These are phyloP conservation scores for Micromesistius poutassou DNA, from an alignment of 2,797 vertebrate species.

Conservation along the genomic window DNA sequence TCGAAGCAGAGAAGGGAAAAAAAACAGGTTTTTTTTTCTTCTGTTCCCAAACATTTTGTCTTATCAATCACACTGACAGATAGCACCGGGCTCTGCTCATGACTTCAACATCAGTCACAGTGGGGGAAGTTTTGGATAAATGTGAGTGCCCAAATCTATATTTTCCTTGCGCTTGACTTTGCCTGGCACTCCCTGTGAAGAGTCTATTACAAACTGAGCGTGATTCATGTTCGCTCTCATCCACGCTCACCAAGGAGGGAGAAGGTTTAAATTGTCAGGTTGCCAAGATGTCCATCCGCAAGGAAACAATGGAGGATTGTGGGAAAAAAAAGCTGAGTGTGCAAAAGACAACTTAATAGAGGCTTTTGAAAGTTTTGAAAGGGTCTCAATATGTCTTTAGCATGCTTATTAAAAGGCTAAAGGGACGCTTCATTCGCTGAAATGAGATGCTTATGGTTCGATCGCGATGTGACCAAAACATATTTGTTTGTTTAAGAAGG, in stretches of 20 bases:
- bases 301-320: not conserved
- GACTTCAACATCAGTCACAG: constrained; percentile 21
- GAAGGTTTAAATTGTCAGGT: not conserved
- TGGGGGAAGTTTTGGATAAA: not conserved
- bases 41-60: constrained; percentile 3
- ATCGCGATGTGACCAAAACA: no score
- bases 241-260: not conserved
- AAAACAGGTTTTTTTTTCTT: not conserved
- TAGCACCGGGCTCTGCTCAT: not conserved
- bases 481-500: not conserved
- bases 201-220: constrained; percentile 4
- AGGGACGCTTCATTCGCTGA: not conserved
- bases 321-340: not conserved
- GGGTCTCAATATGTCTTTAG: not conserved
- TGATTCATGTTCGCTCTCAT: not conserved
- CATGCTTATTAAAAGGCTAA: not conserved
- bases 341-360: not conserved
- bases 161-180: constrained; percentile 1
- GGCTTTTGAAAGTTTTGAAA: not conserved
- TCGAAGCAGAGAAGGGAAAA: not conserved
- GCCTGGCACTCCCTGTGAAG: constrained; percentile 1
- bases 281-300: not conserved
- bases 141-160: not conserved
- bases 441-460: no score
- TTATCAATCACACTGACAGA: constrained; percentile 16